Conservation (phyloP, 2,888 invertebrate species). For the Diarsia rubi region DNA sequence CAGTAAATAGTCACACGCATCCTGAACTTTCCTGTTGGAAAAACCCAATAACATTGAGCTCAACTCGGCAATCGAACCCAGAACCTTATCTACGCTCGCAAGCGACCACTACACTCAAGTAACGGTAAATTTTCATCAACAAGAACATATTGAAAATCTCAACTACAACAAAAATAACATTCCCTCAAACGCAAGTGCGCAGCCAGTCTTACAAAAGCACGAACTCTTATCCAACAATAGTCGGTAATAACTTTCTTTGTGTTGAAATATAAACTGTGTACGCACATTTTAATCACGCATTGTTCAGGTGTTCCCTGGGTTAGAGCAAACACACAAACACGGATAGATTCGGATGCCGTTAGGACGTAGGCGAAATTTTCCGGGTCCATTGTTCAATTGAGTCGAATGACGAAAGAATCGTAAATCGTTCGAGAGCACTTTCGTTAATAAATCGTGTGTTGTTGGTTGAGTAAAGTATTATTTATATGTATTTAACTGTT, state of each 20-base stretch:
- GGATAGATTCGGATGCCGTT: constrained; percentile 66
- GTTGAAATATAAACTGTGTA: constrained; percentile 76
- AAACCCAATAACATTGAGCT: background rate
- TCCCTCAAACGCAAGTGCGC: constrained; percentile 40
- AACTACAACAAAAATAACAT: background rate
- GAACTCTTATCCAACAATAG: constrained; percentile 79
- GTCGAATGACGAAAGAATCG: constrained; percentile 56
- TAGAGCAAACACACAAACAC: constrained; percentile 70
- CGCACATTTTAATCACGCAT: constrained; percentile 87
- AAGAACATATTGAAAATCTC: background rate
- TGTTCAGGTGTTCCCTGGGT: constrained; percentile 68
- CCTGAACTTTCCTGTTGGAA: background rate
- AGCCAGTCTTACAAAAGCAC: constrained; percentile 64
- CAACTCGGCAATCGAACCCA: background rate
- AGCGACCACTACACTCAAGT: background rate
- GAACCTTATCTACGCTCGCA: background rate
- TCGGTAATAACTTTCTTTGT: constrained; percentile 86
- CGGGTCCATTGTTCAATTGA: constrained; percentile 67
- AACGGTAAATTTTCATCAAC: background rate
- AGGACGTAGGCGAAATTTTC: constrained; percentile 72
- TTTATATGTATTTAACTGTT: constrained; percentile 21
- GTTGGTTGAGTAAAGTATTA: constrained; percentile 13
- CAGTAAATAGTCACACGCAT: background rate
- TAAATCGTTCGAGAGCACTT: constrained; percentile 60
- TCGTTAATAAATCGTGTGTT: constrained; percentile 44